Percentiles rank a stretch among this genome's conserved stretches.
Conservation (phyloP, 1,140 invertebrate genomes). For the Choristoneura fumiferana region DNA sequence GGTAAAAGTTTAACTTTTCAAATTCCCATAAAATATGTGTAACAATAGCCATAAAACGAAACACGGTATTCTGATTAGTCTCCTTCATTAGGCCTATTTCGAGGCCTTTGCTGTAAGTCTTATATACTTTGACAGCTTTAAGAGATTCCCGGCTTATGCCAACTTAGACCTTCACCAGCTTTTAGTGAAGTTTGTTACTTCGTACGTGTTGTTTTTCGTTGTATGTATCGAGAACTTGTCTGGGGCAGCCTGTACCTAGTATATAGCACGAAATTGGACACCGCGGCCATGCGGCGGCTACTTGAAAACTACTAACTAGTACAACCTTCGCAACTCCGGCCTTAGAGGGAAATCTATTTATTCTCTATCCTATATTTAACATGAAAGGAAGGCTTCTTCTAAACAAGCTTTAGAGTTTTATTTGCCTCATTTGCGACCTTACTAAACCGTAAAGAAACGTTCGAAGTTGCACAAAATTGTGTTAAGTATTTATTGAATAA, state of each 20-base stretch:
- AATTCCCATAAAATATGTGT: slow-evolving; percentile 6
- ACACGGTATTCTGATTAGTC: slow-evolving; percentile 11
- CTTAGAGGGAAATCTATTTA: no score
- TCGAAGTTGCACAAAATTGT: no score
- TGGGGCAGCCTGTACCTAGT: background rate
- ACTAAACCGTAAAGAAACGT: no score
- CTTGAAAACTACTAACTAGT: background rate
- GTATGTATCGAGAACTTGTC: background rate
- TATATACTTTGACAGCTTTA: slow-evolving; percentile 47
- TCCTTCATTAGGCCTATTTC: slow-evolving; percentile 2
- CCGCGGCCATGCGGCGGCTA: background rate
- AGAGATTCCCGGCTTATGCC: slow-evolving; percentile 52
- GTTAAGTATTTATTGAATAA: no score
- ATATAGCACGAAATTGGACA: background rate
- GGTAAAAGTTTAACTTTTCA: no score
- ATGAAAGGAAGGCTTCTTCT: no score
- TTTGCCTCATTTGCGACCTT: no score
- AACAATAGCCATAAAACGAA: slow-evolving; percentile 1
- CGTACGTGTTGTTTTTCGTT: slow-evolving; percentile 26
- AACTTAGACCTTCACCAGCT: slow-evolving; percentile 35
- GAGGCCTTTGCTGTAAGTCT: slow-evolving; percentile 20
- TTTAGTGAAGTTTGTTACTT: slow-evolving; percentile 43
- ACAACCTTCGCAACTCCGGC: no score
- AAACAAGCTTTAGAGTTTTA: no score
- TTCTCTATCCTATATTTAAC: no score